Percentiles rank a stretch among this genome's conserved stretches.
phyloP scores from a whole-genome alignment of 2,797 vertebrate species.

The Phylloscopus collybita region DNA sequence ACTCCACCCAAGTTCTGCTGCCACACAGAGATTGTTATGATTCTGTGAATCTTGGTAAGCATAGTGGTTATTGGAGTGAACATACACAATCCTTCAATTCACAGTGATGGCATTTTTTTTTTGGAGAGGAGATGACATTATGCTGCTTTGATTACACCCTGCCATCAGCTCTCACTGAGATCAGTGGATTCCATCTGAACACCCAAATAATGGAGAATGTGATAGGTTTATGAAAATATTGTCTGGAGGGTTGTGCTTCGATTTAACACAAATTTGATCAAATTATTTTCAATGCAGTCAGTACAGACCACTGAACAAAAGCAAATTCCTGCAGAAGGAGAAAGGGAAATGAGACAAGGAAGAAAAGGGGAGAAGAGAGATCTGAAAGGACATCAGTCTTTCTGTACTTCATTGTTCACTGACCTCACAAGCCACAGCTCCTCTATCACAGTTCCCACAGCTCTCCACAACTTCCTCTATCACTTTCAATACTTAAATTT shows the following conservation, averaged over 20 bases:
- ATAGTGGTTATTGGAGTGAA: background rate
- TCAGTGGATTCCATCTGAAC: background rate
- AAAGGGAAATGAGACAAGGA: background rate
- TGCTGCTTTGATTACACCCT: background rate
- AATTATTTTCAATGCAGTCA: background rate
- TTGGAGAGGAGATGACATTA: background rate
- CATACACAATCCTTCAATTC: background rate
- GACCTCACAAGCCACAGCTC: background rate
- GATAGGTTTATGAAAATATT: conserved; percentile 26
- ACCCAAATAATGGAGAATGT: background rate
- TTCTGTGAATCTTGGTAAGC: background rate
- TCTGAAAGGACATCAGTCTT: background rate
- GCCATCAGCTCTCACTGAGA: background rate
- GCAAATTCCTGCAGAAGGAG: background rate
- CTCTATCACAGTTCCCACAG: background rate
- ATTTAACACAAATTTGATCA: conserved; percentile 41
- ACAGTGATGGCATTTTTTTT: background rate
- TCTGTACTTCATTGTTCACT: background rate
- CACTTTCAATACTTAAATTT: background rate
- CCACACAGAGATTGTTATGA: background rate
- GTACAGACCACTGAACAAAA: conserved; percentile 19
- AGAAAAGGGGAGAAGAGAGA: background rate
- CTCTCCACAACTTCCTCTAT: background rate
- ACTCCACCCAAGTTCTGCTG: background rate
- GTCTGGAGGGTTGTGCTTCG: background rate